Evolutionary conservation across 30 jellyfish, hydroid and myxozoan species (phyloP).

Genomic region (Mastigias papua): DNA sequence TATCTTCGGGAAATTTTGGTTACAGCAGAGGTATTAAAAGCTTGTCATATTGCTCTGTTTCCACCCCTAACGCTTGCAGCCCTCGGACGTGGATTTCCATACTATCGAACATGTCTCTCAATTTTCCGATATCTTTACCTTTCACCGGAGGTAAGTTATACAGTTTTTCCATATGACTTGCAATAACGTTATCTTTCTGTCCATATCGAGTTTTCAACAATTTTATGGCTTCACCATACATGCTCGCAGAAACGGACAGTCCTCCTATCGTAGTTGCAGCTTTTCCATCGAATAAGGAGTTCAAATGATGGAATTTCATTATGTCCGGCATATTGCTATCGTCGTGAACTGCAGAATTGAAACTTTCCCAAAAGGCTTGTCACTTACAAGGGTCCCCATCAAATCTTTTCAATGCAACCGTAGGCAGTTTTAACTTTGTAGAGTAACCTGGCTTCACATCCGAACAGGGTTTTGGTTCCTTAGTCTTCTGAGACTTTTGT

Average conservation of each 20-base stretch:
- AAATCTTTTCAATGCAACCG: slow-evolving; percentile 42
- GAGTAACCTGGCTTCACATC: background rate
- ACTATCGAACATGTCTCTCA: slow-evolving; percentile 10
- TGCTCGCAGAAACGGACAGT: slow-evolving; percentile 14
- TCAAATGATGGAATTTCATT: slow-evolving; percentile 34
- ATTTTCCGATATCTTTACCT: background rate
- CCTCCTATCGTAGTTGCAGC: slow-evolving; percentile 42
- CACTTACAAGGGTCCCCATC: slow-evolving; percentile 50
- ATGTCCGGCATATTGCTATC: slow-evolving; percentile 21
- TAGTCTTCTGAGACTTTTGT: background rate
- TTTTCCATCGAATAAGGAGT: slow-evolving; percentile 40
- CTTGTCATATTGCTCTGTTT: slow-evolving; percentile 5
- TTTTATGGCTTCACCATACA: slow-evolving; percentile 15
- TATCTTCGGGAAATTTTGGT: slow-evolving; percentile 6
- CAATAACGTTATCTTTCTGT: background rate
- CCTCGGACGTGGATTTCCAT: slow-evolving; percentile 23
- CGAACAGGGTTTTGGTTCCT: background rate
- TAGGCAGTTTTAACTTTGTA: slow-evolving; percentile 8
- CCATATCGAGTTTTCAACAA: slow-evolving; percentile 37
- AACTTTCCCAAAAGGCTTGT: slow-evolving; percentile 46
- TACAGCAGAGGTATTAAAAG: slow-evolving; percentile 11
- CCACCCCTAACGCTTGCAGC: slow-evolving; percentile 9
- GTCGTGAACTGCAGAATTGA: slow-evolving; percentile 6
- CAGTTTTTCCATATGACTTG: slow-evolving; percentile 22
- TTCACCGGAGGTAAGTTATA: slow-evolving; percentile 14